Conservation (phyloP, 2,888 invertebrate species). For the Nymphalis urticae region DNA sequence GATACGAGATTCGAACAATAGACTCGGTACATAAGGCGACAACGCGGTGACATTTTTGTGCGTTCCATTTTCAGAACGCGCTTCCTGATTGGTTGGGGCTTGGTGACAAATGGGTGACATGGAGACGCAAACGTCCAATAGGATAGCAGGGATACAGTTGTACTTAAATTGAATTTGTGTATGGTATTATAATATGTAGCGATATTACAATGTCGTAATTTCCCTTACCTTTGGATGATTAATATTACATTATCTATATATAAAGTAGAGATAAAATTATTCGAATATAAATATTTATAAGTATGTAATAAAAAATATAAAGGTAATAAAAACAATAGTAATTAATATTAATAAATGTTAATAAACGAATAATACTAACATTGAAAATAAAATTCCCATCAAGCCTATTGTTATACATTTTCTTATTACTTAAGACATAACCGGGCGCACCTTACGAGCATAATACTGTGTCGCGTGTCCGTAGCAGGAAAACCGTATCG, state of each 20-base stretch:
- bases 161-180: constrained; percentile 50
- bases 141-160: constrained; percentile 42
- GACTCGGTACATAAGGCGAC: constrained; percentile 57
- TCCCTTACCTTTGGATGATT: not conserved
- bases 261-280: too few relatives aligned
- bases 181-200: constrained; percentile 34
- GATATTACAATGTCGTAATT: not conserved
- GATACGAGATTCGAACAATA: constrained; percentile 44
- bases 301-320: too few relatives aligned
- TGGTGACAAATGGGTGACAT: constrained; percentile 81
- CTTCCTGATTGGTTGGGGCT: constrained; percentile 64
- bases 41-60: constrained; percentile 67
- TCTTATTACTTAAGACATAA: constrained; percentile 1
- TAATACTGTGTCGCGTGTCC: constrained; percentile 13
- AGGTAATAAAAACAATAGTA: not conserved
- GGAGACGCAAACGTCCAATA: constrained; percentile 60
- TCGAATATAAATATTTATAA: too few relatives aligned
- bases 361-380: too few relatives aligned
- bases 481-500: constrained; percentile 22
- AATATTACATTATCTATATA: not conserved
- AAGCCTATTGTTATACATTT: not conserved
- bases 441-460: not conserved
- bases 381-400: not conserved
- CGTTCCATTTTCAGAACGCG: constrained; percentile 60
- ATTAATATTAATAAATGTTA: too few relatives aligned